These are phyloP conservation scores for Dicyrtomina minuta DNA, from an alignment of 2,888 invertebrate genomes.

Conservation along the genomic window DNA sequence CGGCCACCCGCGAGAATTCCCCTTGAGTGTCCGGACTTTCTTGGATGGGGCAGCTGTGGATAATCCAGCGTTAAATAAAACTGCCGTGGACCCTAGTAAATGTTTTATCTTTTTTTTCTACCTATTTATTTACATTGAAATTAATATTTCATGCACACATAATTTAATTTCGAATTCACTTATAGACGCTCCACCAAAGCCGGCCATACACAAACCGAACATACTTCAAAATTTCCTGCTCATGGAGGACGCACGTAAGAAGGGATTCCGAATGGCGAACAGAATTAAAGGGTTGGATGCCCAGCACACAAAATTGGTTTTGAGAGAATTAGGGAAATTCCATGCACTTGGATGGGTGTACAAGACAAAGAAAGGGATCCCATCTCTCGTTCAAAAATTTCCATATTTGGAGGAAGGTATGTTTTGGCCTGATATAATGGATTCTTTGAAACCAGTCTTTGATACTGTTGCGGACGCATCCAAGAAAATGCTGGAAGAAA, in stretches of 20 bases:
- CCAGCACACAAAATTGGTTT: not conserved
- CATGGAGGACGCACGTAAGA: constrained; percentile 9
- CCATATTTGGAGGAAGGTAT: constrained; percentile 5
- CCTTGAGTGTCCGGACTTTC: not conserved
- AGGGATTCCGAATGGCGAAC: constrained; percentile 10
- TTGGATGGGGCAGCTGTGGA: constrained; percentile 15
- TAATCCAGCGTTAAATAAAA: too few relatives aligned
- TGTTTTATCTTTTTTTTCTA: too few relatives aligned
- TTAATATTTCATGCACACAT: not conserved
- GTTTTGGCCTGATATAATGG: not conserved
- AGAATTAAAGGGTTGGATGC: constrained; percentile 6
- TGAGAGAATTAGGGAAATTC: not conserved
- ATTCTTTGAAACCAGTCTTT: constrained; percentile 1
- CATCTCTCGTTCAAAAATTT: not conserved
- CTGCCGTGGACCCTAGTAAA: too few relatives aligned
- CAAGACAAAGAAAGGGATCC: not conserved
- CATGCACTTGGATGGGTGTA: constrained; percentile 17
- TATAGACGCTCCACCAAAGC: not conserved
- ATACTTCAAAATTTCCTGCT: constrained; percentile 7
- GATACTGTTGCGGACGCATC: not conserved
- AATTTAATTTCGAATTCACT: not conserved
- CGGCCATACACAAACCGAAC: not conserved
- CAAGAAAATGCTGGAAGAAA: not conserved
- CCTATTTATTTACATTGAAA: too few relatives aligned
- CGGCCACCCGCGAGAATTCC: not conserved